Evolutionary conservation across 2,888 invertebrate species (phyloP), one percentile per base, ranked within the genome.

Genomic region (Acheta domesticus): DNA sequence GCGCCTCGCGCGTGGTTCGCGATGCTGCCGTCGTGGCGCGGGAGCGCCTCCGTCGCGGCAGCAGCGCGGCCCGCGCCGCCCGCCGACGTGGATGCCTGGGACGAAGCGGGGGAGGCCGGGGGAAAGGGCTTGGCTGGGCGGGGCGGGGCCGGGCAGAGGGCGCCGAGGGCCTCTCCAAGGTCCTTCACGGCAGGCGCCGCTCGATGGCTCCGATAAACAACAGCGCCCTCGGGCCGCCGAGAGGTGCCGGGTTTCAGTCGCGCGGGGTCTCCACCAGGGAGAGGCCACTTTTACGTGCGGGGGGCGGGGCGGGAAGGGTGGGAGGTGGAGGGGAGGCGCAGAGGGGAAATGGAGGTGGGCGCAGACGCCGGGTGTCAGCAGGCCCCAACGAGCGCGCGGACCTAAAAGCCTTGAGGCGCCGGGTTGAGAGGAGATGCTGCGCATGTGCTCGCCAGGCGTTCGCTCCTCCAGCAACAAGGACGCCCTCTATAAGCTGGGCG

Each of bases 31-130:
- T 49, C 20, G 49, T 12, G 48, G 77, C 49, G 77, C 77, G n/a
- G 49, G 50, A 49, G 77, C 77, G 49, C 62, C 62, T 5, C 16
- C n/a, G 62, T 48, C 77, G 77, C 48, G 77, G 48, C 77, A 21
- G 48, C 77, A 49, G 49, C 21, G 77, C n/a, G 77, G n/a, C 16
- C 62, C 16, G 62, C 62, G 62, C n/a, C n/a, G 62, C 62, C 62
- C 62, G 62, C 62, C n/a, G 62, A 14, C n/a, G 62, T 62, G 62
- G 62, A 62, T 62, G 62, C 62, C 62, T 62, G 62, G 14, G 62
- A 62, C 16, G 62, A n/a, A 8, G 14, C 16, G 62, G 62, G 0
- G 16, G 62, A 0, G 62, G 62, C 14, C 16, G 62, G 12, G 62
- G 11, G n/a, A 1, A 4, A 4, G 62, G 62, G n/a, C n/a, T n/a